These are phyloP conservation scores for Alcis repandata DNA, from an alignment of 2,888 invertebrate species.

Conservation along the genomic window DNA sequence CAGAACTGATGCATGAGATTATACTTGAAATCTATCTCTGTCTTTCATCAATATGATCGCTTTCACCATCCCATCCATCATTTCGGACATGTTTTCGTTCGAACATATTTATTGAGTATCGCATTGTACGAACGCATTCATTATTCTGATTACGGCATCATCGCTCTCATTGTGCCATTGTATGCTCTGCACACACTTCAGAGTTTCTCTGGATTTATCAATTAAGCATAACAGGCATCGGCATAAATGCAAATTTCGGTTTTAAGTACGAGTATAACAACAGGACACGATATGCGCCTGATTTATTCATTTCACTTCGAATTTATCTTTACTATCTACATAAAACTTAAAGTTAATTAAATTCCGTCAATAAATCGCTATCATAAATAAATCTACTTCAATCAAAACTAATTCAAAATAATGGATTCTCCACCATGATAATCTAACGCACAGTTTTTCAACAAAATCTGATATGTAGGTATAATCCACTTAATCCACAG, in stretches of 20 bases:
- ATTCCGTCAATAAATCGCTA: background rate
- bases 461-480: slow-evolving; percentile 63
- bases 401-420: slow-evolving; percentile 26
- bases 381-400: background rate
- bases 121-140: slow-evolving; percentile 76
- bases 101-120: slow-evolving; percentile 79
- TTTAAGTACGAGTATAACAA: background rate
- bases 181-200: slow-evolving; percentile 13
- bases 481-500: slow-evolving; percentile 70
- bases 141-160: slow-evolving; percentile 70
- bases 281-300: too few relatives aligned
- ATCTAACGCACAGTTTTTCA: slow-evolving; percentile 51
- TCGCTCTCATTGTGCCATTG: slow-evolving; percentile 23
- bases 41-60: slow-evolving; percentile 76
- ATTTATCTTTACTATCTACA: too few relatives aligned
- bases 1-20: slow-evolving; percentile 50
- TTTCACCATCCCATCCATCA: slow-evolving; percentile 83
- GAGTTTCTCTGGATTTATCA: slow-evolving; percentile 19
- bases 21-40: slow-evolving; percentile 68
- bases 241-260: background rate
- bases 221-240: slow-evolving; percentile 4
- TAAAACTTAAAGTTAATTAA: background rate
- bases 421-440: slow-evolving; percentile 24
- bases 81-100: slow-evolving; percentile 79
- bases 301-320: too few relatives aligned